Evolutionary conservation across 37 sponge, comb jelly and placozoan genomes (phyloP), one percentile per base, ranked within the genome.

Genomic region (Tethya wilhelma): DNA sequence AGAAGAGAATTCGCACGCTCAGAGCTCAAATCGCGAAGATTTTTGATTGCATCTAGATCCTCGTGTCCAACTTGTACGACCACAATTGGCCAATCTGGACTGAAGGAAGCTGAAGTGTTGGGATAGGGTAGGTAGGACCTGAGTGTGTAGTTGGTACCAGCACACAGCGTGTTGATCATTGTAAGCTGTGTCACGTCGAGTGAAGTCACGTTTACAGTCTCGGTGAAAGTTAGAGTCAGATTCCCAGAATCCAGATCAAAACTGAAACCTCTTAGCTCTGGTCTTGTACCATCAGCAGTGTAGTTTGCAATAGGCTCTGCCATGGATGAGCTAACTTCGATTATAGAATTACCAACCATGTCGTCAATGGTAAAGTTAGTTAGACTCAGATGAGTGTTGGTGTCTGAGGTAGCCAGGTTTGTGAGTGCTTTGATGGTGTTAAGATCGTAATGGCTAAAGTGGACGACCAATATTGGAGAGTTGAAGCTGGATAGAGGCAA

Each of bases 121-220:
- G 94, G 94, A 69, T 84, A 90, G 0, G 82, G 87, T 40, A 91
- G 94, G 8, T 28, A 55, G 25, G 87, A 70, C 22, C 40, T 79
- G 33, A 94, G 78, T 7, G 88, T 79, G 78, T 90, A 87, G 40
- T 46, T 66, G 25, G 67, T 67, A 38, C 83, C 76, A 30, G 11
- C 41, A 36, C 81, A 68, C n/a, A 69, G 58, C 17, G 39, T 0
- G 62, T 46, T 73, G 28, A 78, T 56, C 33, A 87, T 38, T 19
- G 86, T 87, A 56, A 96, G 31, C 44, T 93, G 88, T 38, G 93
- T 89, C 0, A 90, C 83, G 67, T 89, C 83, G 4, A 96, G 77
- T 62, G 93, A 87, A 17, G 86, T 56, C n/a, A 93, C 86, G 67
- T 96, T 90, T 9, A 96, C 77, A 39, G 96, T 96, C 58, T 96